phyloP scores from a whole-genome alignment of 2,113 vertebrate species.

The Aramus guarauna region DNA sequence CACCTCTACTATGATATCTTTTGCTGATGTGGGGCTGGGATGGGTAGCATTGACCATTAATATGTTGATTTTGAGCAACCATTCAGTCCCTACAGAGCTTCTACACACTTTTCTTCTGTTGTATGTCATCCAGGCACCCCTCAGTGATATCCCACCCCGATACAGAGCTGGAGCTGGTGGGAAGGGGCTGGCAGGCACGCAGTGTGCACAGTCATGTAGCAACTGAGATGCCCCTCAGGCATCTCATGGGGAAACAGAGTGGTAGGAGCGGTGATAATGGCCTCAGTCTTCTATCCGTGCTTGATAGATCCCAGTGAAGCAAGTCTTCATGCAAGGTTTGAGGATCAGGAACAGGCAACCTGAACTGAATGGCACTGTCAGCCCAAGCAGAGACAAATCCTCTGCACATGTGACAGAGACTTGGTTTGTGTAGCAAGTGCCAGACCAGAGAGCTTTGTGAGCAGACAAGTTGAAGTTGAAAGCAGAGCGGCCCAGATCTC shows the following conservation, averaged over 20 bases:
- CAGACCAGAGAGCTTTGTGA: background rate
- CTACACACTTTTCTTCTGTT: background rate
- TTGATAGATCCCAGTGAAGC: background rate
- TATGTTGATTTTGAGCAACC: background rate
- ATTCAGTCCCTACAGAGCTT: background rate
- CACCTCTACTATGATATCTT: background rate
- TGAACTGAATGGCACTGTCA: background rate
- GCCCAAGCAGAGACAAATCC: background rate
- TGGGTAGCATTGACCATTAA: background rate
- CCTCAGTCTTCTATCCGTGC: background rate
- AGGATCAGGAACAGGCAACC: background rate
- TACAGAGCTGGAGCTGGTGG: background rate
- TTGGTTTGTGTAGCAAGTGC: background rate
- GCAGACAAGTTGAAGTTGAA: background rate
- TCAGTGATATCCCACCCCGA: background rate
- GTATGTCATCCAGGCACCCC: background rate
- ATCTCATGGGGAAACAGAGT: background rate
- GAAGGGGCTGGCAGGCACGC: background rate
- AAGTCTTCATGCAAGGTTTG: background rate
- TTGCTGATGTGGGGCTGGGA: background rate
- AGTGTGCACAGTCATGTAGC: background rate
- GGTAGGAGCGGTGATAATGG: background rate
- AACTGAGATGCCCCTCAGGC: background rate
- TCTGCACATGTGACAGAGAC: background rate
- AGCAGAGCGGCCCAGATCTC: background rate